phyloP scores from a whole-genome alignment of 1,140 invertebrate genomes.

The Ridgeia piscesae region DNA sequence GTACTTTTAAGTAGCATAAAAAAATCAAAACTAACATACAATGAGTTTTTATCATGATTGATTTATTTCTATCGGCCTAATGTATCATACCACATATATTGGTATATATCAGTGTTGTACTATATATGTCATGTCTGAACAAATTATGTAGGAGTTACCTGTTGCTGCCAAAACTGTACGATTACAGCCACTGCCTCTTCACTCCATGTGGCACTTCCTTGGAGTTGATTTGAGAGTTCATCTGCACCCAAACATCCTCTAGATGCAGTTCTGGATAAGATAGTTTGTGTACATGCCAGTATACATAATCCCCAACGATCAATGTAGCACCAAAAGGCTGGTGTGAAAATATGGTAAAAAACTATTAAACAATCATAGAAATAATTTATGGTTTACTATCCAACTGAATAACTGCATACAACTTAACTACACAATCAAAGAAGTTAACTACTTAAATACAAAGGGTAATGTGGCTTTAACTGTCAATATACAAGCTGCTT shows the following conservation, averaged over 20 bases:
- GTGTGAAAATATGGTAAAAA: not conserved
- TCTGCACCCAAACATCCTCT: not conserved
- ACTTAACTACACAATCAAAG: no score
- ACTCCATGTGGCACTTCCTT: not conserved
- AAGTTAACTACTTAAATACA: no score
- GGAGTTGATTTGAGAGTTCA: not conserved
- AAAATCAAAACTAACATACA: not conserved
- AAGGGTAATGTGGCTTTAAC: not conserved
- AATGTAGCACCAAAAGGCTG: not conserved
- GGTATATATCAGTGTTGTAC: not conserved
- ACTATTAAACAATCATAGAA: not conserved
- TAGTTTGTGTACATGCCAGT: not conserved
- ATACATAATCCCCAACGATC: not conserved
- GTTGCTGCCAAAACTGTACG: not conserved
- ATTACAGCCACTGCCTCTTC: not conserved
- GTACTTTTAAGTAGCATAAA: not conserved
- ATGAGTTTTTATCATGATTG: not conserved
- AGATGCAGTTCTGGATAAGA: not conserved
- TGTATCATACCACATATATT: not conserved
- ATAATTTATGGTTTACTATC: not conserved
- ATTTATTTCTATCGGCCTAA: not conserved
- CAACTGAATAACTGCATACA: not conserved
- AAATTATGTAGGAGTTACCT: not conserved
- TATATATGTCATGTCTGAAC: not conserved
- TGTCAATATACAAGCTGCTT: not conserved